Conservation (phyloP, 2,797 vertebrate species). For the Myotis findleyi region DNA sequence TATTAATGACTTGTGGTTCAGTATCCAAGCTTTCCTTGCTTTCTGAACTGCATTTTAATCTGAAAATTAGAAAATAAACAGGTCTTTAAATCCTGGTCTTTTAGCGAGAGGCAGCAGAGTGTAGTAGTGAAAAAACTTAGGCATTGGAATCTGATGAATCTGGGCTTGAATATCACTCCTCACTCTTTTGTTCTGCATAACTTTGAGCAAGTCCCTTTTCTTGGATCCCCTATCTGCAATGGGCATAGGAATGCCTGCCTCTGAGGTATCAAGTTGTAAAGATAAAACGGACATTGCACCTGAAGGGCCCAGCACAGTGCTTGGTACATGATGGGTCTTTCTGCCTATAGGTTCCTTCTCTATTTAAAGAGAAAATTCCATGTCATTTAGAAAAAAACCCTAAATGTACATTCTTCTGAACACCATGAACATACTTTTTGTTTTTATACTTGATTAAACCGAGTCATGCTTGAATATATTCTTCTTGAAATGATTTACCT, state of each 20-base stretch:
- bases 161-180: background rate
- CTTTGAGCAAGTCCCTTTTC: background rate
- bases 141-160: background rate
- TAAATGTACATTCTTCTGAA: background rate
- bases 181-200: background rate
- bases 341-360: background rate
- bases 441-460: background rate
- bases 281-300: background rate
- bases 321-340: background rate
- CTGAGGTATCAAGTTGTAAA: background rate
- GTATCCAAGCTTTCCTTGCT: conserved; percentile 13
- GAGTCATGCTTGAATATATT: background rate
- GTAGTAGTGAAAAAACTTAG: background rate
- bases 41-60: background rate
- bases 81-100: background rate
- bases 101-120: background rate
- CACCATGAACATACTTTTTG: background rate
- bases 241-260: background rate
- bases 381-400: background rate
- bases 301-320: background rate
- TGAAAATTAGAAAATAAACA: conserved; percentile 16
- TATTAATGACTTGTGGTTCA: background rate
- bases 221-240: background rate
- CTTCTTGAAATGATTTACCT: conserved; percentile 38
- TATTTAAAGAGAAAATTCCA: background rate